phyloP scores from a whole-genome alignment of 2,888 invertebrate genomes.

The Eristalinus sepulchralis region DNA sequence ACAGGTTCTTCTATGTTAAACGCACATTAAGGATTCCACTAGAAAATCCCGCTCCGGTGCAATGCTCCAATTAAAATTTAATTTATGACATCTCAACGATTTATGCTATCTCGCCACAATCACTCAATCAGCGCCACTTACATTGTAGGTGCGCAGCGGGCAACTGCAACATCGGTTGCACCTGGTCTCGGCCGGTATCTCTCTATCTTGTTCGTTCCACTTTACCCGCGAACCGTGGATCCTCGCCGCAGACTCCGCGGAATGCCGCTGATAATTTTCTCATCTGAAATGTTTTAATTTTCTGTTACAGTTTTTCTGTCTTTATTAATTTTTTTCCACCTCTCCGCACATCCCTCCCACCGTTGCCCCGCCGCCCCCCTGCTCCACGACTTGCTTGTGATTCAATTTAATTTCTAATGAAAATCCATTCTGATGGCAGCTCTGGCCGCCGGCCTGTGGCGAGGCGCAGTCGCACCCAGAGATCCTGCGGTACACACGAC shows the following conservation, averaged over 20 bases:
- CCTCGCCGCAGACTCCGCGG: slow-evolving; percentile 43
- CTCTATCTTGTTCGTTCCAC: slow-evolving; percentile 53
- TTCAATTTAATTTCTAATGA: slow-evolving; percentile 64
- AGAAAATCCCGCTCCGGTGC: slow-evolving; percentile 27
- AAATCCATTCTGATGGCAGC: slow-evolving; percentile 54
- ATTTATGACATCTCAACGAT: slow-evolving; percentile 70
- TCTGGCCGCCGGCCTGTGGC: neutral
- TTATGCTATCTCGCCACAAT: slow-evolving; percentile 67
- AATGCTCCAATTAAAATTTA: slow-evolving; percentile 68
- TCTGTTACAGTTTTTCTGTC: slow-evolving; percentile 47
- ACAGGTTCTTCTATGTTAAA: neutral
- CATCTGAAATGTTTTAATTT: slow-evolving; percentile 70
- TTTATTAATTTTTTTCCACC: slow-evolving; percentile 38
- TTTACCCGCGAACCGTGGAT: slow-evolving; percentile 47
- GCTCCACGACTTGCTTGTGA: neutral
- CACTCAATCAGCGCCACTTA: slow-evolving; percentile 68
- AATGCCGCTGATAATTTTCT: slow-evolving; percentile 65
- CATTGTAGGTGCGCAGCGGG: slow-evolving; percentile 67
- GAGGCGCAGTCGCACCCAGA: neutral
- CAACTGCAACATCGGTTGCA: slow-evolving; percentile 28
- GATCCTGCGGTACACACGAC: neutral
- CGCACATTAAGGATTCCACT: slow-evolving; percentile 49
- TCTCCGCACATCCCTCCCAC: neutral
- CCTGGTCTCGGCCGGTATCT: slow-evolving; percentile 56
- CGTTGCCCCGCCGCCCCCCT: neutral